Conservation (phyloP, 2,888 invertebrate species). For the Cephalotes varians region DNA sequence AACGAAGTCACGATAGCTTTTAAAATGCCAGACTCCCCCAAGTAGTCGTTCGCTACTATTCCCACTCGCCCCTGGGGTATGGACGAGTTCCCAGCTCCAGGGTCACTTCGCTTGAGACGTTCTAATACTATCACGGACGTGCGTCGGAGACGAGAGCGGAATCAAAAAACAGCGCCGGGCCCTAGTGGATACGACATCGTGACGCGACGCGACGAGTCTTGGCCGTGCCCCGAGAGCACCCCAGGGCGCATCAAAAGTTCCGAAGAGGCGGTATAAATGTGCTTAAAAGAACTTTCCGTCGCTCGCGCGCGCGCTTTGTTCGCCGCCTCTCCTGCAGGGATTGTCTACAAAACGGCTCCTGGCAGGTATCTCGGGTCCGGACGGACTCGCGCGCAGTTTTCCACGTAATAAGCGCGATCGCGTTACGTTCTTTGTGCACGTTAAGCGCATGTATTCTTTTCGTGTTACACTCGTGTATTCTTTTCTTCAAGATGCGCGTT, state of each 20-base stretch:
- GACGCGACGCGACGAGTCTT: conserved; percentile 27
- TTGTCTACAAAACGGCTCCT: conserved; percentile 64
- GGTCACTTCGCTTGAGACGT: conserved; percentile 23
- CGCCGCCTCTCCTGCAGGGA: conserved; percentile 52
- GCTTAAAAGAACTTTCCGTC: conserved; percentile 72
- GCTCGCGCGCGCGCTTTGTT: conserved; percentile 18
- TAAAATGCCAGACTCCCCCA: conserved; percentile 45
- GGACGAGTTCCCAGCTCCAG: conserved; percentile 12
- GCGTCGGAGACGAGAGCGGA: conserved; percentile 35
- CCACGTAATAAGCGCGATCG: conserved; percentile 51
- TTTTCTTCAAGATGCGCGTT: conserved; percentile 1
- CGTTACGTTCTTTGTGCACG: conserved; percentile 36
- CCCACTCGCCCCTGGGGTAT: background rate
- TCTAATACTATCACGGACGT: conserved; percentile 50
- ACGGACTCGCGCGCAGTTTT: conserved; percentile 22
- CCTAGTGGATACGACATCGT: background rate
- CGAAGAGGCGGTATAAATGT: conserved; percentile 73
- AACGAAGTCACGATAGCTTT: conserved; percentile 63
- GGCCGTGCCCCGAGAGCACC: conserved; percentile 65
- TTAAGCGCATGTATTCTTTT: conserved; percentile 4
- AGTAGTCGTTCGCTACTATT: conserved; percentile 13
- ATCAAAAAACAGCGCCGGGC: conserved; percentile 36
- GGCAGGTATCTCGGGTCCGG: conserved; percentile 42
- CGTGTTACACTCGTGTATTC: conserved; percentile 18
- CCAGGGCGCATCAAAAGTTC: conserved; percentile 75